Base-by-base conservation (phyloP, 2,888 invertebrate species). In the Tetrapedia diversipes region DNA sequence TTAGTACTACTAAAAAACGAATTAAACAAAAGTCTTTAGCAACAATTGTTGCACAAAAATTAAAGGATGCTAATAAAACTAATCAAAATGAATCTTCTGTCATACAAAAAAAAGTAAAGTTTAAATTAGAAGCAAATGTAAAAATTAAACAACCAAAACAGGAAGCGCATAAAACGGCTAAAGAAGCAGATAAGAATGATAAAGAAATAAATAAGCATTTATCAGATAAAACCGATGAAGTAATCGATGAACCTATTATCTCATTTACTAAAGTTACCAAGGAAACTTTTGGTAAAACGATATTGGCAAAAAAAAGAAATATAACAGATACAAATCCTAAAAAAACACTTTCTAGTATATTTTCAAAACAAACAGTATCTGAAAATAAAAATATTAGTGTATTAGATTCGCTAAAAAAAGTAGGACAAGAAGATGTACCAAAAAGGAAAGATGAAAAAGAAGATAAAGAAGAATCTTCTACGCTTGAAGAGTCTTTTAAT, bases 21-120 rank as follows among this genome's bases (percentile, higher is more conserved):
- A 66, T 91, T 24, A 91, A 89, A 68, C 91, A 91, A 65, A 90
- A 90, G 70, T 86, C 86, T 53, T 81, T 91, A 19, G 86, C 87
- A 10, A 47, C 83, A 39, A 91, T 90, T 60, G 89, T 90, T 37
- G 88, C 88, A 0, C 88, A 83, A 22, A 88, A 86, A 65, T 77
- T 88, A 22, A 65, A 69, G 27, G 56, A 19, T 10, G 27, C n/a
- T 49, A 67, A 41, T 14, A 34, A 22, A 32, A 7, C 19, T 16
- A 60, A 8, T 49, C 66, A 47, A 45, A 54, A 2, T 59, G 73
- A 43, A 27, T 43, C 29, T 22, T 24, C 24, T 7, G 24, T 41
- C 59, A 49, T 47, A 56, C 27, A 39, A 22, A 67, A 64, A 54
- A 70, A 68, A 37, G 29, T 34, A 22, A 57, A 49, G 3, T n/a